These are phyloP conservation scores for Mimumesa dahlbomi DNA, from an alignment of 2,888 invertebrate species.

Conservation along the genomic window DNA sequence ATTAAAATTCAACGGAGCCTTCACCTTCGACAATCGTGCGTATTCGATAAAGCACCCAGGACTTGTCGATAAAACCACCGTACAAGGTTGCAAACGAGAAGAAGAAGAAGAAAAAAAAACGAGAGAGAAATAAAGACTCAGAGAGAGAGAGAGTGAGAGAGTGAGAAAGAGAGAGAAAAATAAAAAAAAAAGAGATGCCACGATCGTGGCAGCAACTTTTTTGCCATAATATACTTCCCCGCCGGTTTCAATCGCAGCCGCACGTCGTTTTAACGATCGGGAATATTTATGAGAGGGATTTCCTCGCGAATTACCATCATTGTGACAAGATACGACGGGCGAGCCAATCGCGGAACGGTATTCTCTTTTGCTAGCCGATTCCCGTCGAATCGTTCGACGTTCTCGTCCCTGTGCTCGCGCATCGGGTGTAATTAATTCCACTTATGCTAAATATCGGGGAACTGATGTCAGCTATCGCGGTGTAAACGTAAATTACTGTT, in stretches of 20 bases:
- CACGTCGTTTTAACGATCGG: slow-evolving; percentile 17
- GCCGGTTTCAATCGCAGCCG: slow-evolving; percentile 10
- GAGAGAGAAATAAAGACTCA: no score
- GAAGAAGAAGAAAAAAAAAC: slow-evolving; percentile 9
- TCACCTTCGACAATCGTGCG: background rate
- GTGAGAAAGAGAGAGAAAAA: no score
- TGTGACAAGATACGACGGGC: slow-evolving; percentile 19
- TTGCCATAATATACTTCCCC: slow-evolving; percentile 3
- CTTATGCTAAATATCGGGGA: slow-evolving; percentile 51
- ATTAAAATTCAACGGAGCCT: slow-evolving; percentile 2
- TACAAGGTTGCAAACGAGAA: slow-evolving; percentile 10
- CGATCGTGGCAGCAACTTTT: slow-evolving; percentile 12
- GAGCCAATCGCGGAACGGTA: background rate
- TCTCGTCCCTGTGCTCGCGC: background rate
- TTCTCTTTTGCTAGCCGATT: background rate
- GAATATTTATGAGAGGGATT: slow-evolving; percentile 56
- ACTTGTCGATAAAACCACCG: slow-evolving; percentile 1
- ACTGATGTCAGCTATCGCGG: slow-evolving; percentile 46
- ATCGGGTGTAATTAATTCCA: slow-evolving; percentile 52
- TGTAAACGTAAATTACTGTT: slow-evolving; percentile 34
- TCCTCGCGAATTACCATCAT: slow-evolving; percentile 41
- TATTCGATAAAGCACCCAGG: background rate
- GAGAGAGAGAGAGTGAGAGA: no score
- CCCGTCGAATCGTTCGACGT: slow-evolving; percentile 14
- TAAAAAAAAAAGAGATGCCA: no score